Conservation (phyloP, 2,113 vertebrate species). For the Procavia capensis region DNA sequence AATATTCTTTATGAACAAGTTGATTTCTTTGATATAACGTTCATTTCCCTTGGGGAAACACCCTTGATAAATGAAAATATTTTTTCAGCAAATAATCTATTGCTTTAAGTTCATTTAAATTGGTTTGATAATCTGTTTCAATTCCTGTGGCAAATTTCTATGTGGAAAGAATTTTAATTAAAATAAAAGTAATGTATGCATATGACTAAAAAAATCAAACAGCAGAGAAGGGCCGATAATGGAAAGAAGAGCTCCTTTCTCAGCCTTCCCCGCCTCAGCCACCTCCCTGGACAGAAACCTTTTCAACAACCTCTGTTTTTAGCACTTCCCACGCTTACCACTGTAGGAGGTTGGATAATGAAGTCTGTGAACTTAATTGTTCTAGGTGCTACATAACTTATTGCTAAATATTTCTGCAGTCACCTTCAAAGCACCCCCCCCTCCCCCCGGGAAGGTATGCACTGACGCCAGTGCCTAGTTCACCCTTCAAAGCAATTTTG, state of each 20-base stretch:
- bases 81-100: constrained; percentile 75
- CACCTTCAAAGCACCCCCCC: too few relatives aligned
- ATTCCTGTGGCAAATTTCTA: constrained; percentile 72
- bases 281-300: neutral
- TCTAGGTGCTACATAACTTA: too few relatives aligned
- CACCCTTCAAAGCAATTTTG: too few relatives aligned
- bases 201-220: constrained; percentile 19
- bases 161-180: constrained; percentile 76
- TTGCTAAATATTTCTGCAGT: too few relatives aligned
- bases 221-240: constrained; percentile 26
- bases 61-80: constrained; percentile 74
- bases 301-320: neutral
- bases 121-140: constrained; percentile 69
- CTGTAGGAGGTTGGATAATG: too few relatives aligned
- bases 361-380: too few relatives aligned
- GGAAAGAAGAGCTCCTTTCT: neutral
- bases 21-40: constrained; percentile 74
- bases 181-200: constrained; percentile 70
- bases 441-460: too few relatives aligned
- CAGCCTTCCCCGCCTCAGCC: fast-evolving
- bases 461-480: too few relatives aligned
- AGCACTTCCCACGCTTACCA: too few relatives aligned
- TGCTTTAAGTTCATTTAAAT: constrained; percentile 76
- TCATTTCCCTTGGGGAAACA: constrained; percentile 70
- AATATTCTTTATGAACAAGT: constrained; percentile 67